Base-by-base conservation (phyloP, 2,797 vertebrate genomes). In the Sebastes hopkinsi region DNA sequence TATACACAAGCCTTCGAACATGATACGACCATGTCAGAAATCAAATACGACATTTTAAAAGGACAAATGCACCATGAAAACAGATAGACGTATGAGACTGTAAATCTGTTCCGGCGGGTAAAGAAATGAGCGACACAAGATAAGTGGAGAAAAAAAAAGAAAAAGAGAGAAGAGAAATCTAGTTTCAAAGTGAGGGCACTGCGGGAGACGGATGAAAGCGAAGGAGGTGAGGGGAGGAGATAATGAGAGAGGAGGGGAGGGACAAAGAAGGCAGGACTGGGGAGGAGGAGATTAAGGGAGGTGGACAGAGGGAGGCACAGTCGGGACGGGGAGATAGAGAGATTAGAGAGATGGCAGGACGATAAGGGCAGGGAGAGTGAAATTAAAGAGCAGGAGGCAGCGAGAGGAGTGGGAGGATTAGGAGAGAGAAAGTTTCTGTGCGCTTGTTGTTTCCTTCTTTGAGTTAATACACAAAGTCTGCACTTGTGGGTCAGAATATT, bases 331-430 rank as follows among this genome's bases (percentile, higher is more conserved):
- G 83, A 89, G 87, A 88, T 85, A 83, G 80, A 90, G 88, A 89
- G 90, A 93, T 92, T 90, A 89, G 85, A 85, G 82, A 87, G 91
- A 93, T 91, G 81, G 80, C 66, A 80, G 79, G 75, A 56, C 5
- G 89, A 93, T 91, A 92, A 87, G 82, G 79, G 59, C 82, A 67
- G 86, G 34, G 75, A 61, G 85, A 88, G 77, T 18, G 84, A 87
- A 88, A 90, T 91, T 77, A 92, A 90, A 93, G 87, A 85, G 79
- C 69, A 62, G 77, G 81, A 87, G 75, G 78, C 58, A 8, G 80
- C 20, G 1, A 27, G 76, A 54, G 50, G 72, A 81, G 62, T 6
- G 32, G 27, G 66, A 14, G 50, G 78, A 77, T 64, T 61, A 72
- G 74, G 32, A 38, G 59, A 38, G 59, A 27, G 79, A 82, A 87